These are phyloP conservation scores for Spilosoma lubricipeda DNA, from an alignment of 2,888 invertebrate species.

Conservation along the genomic window DNA sequence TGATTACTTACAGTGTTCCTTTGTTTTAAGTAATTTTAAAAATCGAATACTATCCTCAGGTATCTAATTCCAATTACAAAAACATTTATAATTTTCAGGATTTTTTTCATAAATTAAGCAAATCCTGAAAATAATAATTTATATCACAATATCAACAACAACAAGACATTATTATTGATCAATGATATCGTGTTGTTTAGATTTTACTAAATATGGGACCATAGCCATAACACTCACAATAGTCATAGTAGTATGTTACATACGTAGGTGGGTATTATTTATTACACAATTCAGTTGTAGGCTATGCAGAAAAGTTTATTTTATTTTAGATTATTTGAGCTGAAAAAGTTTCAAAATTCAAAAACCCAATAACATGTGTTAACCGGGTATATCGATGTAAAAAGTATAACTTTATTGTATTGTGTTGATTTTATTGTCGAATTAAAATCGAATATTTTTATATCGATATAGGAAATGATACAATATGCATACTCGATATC, in stretches of 20 bases:
- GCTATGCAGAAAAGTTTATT: no score
- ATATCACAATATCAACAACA: no score
- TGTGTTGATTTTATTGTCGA: not conserved
- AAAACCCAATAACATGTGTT: not conserved
- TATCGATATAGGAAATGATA: not conserved
- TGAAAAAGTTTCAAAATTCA: not conserved
- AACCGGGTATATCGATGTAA: not conserved
- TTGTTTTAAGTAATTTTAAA: not conserved
- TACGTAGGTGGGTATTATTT: not conserved
- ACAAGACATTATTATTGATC: not conserved
- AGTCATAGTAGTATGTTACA: not conserved
- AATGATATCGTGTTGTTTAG: not conserved
- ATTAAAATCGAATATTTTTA: not conserved
- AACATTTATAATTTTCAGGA: not conserved
- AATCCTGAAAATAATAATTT: no score
- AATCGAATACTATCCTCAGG: not conserved
- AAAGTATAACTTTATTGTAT: not conserved
- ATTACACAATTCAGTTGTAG: not conserved
- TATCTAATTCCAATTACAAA: not conserved
- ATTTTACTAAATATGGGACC: not conserved
- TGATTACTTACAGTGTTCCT: not conserved
- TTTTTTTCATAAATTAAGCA: not conserved
- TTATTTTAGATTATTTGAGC: no score
- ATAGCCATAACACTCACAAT: no score
- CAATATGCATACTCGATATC: not conserved